A percentile compares a stretch with the other conserved stretches of the same genome.
phyloP scores from a whole-genome alignment of 2,888 invertebrate genomes.

The Philereme vetulata region DNA sequence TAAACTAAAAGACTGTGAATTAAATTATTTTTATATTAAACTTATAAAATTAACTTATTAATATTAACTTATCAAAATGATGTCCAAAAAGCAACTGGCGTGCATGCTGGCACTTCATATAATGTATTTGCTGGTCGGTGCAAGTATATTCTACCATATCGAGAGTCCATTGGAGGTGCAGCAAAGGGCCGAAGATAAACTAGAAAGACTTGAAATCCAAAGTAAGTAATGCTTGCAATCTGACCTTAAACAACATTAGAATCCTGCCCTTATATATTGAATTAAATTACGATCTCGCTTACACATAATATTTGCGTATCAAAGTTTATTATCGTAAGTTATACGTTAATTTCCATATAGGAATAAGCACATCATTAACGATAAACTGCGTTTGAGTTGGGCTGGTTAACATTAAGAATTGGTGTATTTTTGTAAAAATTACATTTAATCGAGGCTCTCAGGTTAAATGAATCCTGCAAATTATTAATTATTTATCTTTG shows the following conservation, averaged over 20 bases:
- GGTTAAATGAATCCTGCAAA: too few species aligned
- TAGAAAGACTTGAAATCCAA: constrained; percentile 87
- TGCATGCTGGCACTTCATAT: constrained; percentile 89
- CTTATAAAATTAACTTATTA: constrained; percentile 50
- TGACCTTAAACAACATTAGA: constrained; percentile 32
- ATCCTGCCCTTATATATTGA: constrained; percentile 22
- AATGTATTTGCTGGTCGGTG: constrained; percentile 90
- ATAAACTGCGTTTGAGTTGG: too few species aligned
- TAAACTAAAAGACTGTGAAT: constrained; percentile 48
- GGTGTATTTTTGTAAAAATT: too few species aligned
- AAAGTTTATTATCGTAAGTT: constrained; percentile 19
- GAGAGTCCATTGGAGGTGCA: constrained; percentile 89
- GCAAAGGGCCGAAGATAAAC: constrained; percentile 82
- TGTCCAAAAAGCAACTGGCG: constrained; percentile 92
- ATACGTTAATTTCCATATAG: neutral
- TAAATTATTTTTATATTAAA: constrained; percentile 14
- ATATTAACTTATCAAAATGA: constrained; percentile 79
- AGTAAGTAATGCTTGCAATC: constrained; percentile 79
- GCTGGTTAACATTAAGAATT: too few species aligned
- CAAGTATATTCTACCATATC: constrained; percentile 93
- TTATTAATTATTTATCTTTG: too few species aligned
- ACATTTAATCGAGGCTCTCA: too few species aligned
- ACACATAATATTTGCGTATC: constrained; percentile 2
- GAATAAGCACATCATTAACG: too few species aligned
- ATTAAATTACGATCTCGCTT: constrained; percentile 17